phyloP scores from a whole-genome alignment of 1,140 invertebrate genomes.

The Matsumurasca onukii region DNA sequence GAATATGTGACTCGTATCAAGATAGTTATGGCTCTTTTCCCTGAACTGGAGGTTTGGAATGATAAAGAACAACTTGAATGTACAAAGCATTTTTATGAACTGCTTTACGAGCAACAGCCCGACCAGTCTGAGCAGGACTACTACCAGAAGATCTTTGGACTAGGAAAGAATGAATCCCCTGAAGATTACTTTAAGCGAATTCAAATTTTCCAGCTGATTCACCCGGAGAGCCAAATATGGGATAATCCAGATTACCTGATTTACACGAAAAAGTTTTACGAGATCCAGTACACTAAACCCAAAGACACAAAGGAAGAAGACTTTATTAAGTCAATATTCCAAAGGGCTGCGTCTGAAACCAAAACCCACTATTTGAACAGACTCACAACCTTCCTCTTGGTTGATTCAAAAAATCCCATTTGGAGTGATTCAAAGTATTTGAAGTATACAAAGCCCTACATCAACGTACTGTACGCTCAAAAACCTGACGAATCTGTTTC shows the following conservation, averaged over 20 bases:
- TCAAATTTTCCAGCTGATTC: not conserved
- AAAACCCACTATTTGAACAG: slow-evolving; percentile 7
- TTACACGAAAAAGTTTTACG: slow-evolving; percentile 16
- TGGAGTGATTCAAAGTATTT: slow-evolving; percentile 8
- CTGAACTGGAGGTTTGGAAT: slow-evolving; percentile 8
- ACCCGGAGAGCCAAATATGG: not conserved
- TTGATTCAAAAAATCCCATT: not conserved
- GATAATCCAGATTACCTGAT: slow-evolving; percentile 12
- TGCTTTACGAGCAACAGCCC: slow-evolving; percentile 9
- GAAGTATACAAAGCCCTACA: slow-evolving; percentile 9
- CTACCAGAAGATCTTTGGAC: slow-evolving; percentile 9
- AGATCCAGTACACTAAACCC: not conserved
- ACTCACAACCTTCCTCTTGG: slow-evolving; percentile 3
- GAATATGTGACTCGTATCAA: slow-evolving; percentile 11
- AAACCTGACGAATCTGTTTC: slow-evolving; percentile 10
- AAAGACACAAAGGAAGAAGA: not conserved
- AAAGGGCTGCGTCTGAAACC: not conserved
- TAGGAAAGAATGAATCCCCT: not conserved
- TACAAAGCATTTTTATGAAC: slow-evolving; percentile 13
- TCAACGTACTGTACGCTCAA: slow-evolving; percentile 1
- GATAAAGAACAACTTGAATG: slow-evolving; percentile 5
- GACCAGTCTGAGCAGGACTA: not conserved
- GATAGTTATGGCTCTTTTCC: not conserved
- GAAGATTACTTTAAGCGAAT: not conserved
- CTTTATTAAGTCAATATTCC: not conserved